A percentile compares a stretch with the other conserved stretches of the same genome.
These are phyloP conservation scores for Melanostoma scalare DNA, from an alignment of 2,888 invertebrate genomes.

Conservation along the genomic window DNA sequence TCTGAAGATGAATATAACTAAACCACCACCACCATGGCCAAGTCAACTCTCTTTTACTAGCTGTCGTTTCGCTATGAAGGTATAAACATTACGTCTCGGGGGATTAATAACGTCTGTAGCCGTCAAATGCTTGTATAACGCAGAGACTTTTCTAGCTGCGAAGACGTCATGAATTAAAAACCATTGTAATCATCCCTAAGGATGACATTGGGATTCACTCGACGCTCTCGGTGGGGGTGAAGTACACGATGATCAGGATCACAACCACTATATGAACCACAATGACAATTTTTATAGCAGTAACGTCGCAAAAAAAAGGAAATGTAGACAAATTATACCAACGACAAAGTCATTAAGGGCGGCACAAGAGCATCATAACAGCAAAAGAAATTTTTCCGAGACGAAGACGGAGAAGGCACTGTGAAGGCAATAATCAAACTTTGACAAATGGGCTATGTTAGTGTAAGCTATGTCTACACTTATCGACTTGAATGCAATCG, in stretches of 20 bases:
- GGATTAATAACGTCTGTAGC: conserved; percentile 53
- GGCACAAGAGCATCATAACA: conserved; percentile 18
- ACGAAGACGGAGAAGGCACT: conserved; percentile 13
- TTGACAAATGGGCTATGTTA: conserved; percentile 54
- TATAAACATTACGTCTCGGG: conserved; percentile 20
- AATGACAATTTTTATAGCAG: conserved; percentile 20
- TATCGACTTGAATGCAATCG: conserved; percentile 44
- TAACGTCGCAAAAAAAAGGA: background rate
- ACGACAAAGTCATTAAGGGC: conserved; percentile 45
- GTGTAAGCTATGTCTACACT: conserved; percentile 26
- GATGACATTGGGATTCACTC: conserved; percentile 56
- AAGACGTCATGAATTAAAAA: conserved; percentile 60
- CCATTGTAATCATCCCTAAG: conserved; percentile 61
- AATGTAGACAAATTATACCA: conserved; percentile 24
- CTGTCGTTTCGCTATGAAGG: background rate
- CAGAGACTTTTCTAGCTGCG: conserved; percentile 25
- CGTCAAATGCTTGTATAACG: conserved; percentile 21
- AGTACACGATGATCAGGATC: background rate
- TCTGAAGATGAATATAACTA: background rate
- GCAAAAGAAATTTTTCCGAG: conserved; percentile 26
- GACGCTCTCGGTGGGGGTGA: conserved; percentile 36
- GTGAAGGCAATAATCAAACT: conserved; percentile 54
- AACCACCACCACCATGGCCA: background rate
- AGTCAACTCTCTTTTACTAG: background rate
- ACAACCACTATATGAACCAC: conserved; percentile 43